phyloP scores from a whole-genome alignment of 1,140 invertebrate species.

The Atopsyche davidsoni region DNA sequence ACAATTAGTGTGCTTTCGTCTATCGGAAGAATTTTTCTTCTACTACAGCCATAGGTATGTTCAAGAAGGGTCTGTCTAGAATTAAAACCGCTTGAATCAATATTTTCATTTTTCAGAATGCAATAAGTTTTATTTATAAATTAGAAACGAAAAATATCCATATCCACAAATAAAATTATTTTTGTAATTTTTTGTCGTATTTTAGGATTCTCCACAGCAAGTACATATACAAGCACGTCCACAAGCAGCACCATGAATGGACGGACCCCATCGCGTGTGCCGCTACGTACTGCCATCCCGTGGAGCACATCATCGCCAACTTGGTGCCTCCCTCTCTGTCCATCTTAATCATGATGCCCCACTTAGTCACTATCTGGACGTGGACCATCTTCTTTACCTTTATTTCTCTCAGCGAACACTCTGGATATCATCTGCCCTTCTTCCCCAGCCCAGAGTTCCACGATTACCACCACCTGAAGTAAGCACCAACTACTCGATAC shows the following conservation, averaged over 20 bases:
- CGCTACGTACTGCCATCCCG: constrained; percentile 78
- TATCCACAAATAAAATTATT: constrained; percentile 5
- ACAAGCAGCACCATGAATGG: constrained; percentile 84
- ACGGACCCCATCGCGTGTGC: constrained; percentile 77
- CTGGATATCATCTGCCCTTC: constrained; percentile 84
- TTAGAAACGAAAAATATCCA: too few relatives aligned
- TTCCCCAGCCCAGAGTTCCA: constrained; percentile 83
- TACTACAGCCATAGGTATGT: constrained; percentile 79
- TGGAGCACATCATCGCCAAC: constrained; percentile 82
- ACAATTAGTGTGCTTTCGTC: constrained; percentile 69
- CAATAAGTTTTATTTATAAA: too few relatives aligned
- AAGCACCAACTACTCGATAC: too few relatives aligned
- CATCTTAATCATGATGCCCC: constrained; percentile 71
- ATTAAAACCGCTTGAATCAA: too few relatives aligned
- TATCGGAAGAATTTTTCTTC: constrained; percentile 79
- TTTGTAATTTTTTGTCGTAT: constrained; percentile 2
- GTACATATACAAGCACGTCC: constrained; percentile 72
- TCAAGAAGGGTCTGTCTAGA: constrained; percentile 3
- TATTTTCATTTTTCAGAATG: too few relatives aligned
- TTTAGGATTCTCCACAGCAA: constrained; percentile 67
- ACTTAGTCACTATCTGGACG: constrained; percentile 73
- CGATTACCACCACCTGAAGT: constrained; percentile 87
- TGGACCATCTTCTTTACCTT: constrained; percentile 76
- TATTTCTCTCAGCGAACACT: constrained; percentile 78
- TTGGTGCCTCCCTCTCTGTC: constrained; percentile 73